A percentile compares a stretch with the other conserved stretches of the same genome.
Conservation (phyloP, 2,888 invertebrate genomes). For the Drosophila engyochracea region DNA sequence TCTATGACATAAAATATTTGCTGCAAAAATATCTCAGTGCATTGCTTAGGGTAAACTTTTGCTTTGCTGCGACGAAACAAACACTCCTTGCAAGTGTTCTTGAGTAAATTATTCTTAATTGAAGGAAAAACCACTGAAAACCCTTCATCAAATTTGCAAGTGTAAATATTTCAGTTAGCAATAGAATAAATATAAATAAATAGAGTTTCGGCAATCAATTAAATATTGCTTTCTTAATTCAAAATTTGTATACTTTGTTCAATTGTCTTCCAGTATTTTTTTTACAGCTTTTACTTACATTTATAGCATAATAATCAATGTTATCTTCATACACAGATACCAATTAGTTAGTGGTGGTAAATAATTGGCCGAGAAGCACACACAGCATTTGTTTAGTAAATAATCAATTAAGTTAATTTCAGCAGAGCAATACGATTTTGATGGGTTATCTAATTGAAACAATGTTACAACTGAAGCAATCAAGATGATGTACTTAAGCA, state of each 20-base stretch:
- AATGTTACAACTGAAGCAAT: conserved; percentile 21
- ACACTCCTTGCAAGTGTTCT: neutral
- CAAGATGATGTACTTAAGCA: conserved; percentile 29
- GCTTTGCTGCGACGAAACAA: conserved; percentile 13
- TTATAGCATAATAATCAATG: neutral
- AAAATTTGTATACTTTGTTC: neutral
- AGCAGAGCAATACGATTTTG: neutral
- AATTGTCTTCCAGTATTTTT: neutral
- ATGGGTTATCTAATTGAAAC: conserved; percentile 13
- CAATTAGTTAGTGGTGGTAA: neutral
- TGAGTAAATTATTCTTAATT: conserved; percentile 11
- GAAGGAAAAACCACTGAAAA: neutral
- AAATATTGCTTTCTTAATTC: neutral
- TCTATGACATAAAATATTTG: conserved; percentile 58
- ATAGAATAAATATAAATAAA: neutral
- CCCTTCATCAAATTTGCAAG: neutral
- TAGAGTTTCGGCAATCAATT: neutral
- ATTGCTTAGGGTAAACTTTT: conserved; percentile 60
- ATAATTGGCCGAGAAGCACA: neutral
- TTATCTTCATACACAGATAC: neutral
- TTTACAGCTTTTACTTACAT: neutral
- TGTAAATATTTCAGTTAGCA: neutral
- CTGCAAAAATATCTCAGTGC: conserved; percentile 67
- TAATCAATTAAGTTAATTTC: conserved; percentile 5
- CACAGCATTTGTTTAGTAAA: neutral